A percentile compares a stretch with the other conserved stretches of the same genome.
Conservation (phyloP, 2,888 invertebrate genomes). For the Trachelus troglodyta region DNA sequence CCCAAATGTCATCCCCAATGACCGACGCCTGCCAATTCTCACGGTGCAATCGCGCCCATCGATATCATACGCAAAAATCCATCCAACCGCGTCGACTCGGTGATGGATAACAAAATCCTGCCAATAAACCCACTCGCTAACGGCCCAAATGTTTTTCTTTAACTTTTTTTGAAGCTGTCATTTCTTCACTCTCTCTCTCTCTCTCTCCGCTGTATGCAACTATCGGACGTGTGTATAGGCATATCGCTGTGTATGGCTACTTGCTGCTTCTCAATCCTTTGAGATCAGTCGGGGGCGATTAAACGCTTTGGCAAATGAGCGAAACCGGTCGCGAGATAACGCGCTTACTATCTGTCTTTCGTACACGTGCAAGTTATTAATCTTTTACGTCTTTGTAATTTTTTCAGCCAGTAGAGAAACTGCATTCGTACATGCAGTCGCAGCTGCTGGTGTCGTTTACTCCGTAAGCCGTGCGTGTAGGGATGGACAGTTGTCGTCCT, state of each 20-base stretch:
- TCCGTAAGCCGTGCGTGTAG: conserved; percentile 91
- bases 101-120: background rate
- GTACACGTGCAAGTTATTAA: conserved; percentile 2
- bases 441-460: conserved; percentile 89
- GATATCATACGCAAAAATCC: no score
- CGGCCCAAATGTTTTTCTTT: background rate
- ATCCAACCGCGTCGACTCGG: background rate
- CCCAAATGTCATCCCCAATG: background rate
- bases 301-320: background rate
- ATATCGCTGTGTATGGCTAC: background rate
- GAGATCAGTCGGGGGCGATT: background rate
- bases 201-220: background rate
- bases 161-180: background rate
- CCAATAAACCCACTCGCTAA: background rate
- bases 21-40: no score
- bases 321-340: background rate
- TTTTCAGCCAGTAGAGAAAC: conserved; percentile 83
- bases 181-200: background rate
- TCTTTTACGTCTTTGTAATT: background rate
- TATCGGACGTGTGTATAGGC: background rate
- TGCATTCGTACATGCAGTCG: conserved; percentile 91
- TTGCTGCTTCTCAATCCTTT: background rate
- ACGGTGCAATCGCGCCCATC: no score
- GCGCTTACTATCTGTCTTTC: background rate
- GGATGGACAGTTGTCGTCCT: conserved; percentile 89